Evolutionary conservation across 2,113 vertebrate species (phyloP), one percentile per base, ranked within the genome.

Genomic region (Pyxicephalus adspersus): DNA sequence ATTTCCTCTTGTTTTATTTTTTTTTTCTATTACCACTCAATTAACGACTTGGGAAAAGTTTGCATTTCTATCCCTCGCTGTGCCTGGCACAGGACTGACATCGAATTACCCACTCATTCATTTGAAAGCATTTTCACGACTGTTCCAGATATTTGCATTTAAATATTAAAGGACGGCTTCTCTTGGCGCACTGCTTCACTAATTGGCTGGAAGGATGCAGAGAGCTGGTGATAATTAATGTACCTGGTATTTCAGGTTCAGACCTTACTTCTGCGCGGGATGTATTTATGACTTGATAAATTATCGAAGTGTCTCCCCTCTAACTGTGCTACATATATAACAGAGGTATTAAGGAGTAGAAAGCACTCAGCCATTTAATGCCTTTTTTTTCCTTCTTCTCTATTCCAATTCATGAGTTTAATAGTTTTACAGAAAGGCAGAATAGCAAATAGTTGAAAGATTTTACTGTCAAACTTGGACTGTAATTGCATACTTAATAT

Each of bases 201-300:
- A 81, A 81, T 81, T 81, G 68, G 67, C 67, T 34, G 38, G 67
- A 72, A 71, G 26, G 34, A 64, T 80, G 58, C 57, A 1, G 58
- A 73, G 57, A 64, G 38, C 2, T 52, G 18, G 57, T 16, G 26
- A 34, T 81, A 81, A 81, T 73, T 72, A 81, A 73, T 81, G 67
- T 73, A 64, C 50, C 79, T 74, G 68, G 63, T 81, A 72, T 81
- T 81, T 81, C 45, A 73, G 68, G 78, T 73, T 38, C 34, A 51
- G 34, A 11, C 58, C 28, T 25, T 26, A 19, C 22, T 31, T 54
- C 67, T 51, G 58, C 34, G 9, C 4, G 58, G 38, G 22, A 63
- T 31, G 45, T 72, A 72, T 60, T 80, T 80, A 80, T 80, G 68
- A n/a, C 38, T 64, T 19, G 58, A 81, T 73, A 81, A 76, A 63